Evolutionary conservation across 2,888 invertebrate genomes (phyloP).

Genomic region (Mystacides longicornis): DNA sequence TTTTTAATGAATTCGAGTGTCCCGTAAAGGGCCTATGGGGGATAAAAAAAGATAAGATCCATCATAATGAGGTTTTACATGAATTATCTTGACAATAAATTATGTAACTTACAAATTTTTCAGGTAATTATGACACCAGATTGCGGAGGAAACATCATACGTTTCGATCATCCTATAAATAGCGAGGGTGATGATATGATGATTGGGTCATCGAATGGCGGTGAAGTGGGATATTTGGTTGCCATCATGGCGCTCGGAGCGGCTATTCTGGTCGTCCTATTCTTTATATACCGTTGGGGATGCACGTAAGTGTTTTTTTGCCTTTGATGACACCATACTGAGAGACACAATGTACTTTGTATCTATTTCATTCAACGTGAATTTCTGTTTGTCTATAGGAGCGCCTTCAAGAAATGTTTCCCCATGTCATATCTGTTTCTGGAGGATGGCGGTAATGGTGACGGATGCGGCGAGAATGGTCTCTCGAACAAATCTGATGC

Average conservation of each 20-base stretch:
- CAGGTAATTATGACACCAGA: conserved; percentile 23
- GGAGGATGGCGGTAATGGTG: conserved; percentile 33
- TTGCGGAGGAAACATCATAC: conserved; percentile 11
- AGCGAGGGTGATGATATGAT: conserved; percentile 14
- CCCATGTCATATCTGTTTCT: conserved; percentile 46
- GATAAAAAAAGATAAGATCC: too few relatives aligned
- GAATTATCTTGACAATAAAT: too few relatives aligned
- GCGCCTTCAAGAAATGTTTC: conserved; percentile 44
- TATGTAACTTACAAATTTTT: background rate
- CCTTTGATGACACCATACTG: background rate
- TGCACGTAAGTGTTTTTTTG: conserved; percentile 27
- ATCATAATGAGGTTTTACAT: too few relatives aligned
- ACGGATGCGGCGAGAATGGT: conserved; percentile 38
- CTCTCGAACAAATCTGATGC: conserved; percentile 25
- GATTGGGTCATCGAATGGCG: conserved; percentile 25
- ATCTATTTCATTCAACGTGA: background rate
- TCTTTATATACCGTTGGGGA: conserved; percentile 30
- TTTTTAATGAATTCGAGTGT: too few relatives aligned
- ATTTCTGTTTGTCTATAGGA: conserved; percentile 27
- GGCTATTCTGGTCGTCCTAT: conserved; percentile 33
- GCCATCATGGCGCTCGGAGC: conserved; percentile 27
- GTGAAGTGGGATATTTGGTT: conserved; percentile 19
- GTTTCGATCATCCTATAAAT: conserved; percentile 28
- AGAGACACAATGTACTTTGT: background rate
- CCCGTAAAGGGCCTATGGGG: too few relatives aligned